phyloP scores from a whole-genome alignment of 2,888 invertebrate genomes.

The Scaeva pyrastri region DNA sequence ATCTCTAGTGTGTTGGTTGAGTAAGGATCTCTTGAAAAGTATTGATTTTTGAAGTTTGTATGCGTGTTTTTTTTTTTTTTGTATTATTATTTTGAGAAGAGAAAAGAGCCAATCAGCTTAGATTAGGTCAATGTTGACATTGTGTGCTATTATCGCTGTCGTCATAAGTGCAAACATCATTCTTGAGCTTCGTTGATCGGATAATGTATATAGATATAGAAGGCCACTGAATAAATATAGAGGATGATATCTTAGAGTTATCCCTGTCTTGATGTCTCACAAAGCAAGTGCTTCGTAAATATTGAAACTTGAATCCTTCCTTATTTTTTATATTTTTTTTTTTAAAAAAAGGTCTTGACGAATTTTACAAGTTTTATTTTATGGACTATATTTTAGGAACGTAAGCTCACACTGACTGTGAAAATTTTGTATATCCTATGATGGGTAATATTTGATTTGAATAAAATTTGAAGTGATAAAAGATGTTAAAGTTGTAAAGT shows the following conservation, averaged over 20 bases:
- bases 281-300: constrained; percentile 60
- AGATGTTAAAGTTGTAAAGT: too few species aligned
- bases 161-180: constrained; percentile 47
- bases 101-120: constrained; percentile 65
- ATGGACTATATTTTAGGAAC: too few species aligned
- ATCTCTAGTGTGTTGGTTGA: neutral
- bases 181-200: constrained; percentile 61
- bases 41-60: constrained; percentile 66
- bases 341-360: constrained; percentile 28
- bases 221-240: constrained; percentile 69
- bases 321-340: too few species aligned
- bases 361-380: constrained; percentile 10
- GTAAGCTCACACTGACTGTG: too few species aligned
- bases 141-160: constrained; percentile 53
- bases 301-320: constrained; percentile 51
- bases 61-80: constrained; percentile 11
- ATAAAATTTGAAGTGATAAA: too few species aligned
- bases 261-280: constrained; percentile 1
- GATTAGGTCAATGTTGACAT: constrained; percentile 73
- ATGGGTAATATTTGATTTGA: too few species aligned
- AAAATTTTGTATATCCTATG: too few species aligned
- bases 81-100: neutral
- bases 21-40: constrained; percentile 53
- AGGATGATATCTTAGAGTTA: constrained; percentile 27
- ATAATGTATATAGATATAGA: constrained; percentile 69